Base-by-base conservation (phyloP, 2,797 vertebrate species). In the Enteromius radiatus region DNA sequence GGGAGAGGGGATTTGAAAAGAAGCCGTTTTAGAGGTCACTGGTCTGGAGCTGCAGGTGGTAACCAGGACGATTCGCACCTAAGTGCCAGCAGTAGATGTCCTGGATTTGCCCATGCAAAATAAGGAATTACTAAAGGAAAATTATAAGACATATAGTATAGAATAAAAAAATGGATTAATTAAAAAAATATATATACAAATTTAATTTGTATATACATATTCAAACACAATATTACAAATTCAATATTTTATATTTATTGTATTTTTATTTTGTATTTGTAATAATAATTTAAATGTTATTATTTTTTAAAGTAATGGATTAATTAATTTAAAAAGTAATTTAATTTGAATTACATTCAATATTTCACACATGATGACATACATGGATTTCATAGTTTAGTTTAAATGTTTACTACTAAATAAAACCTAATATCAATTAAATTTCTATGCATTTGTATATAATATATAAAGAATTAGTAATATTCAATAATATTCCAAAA, bases 11-110 rank as follows among this genome's bases (percentile, higher is more conserved):
- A 33, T 82, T 63, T 78, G 52, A 85, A 79, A 67, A 65, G 45
- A 83, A 56, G 49, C 56, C 8, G 63, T 84, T 87, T 88, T 90
- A 88, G 85, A 92, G 90, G 89, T 92, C 89, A 92, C 68, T 82
- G 65, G 77, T 78, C 81, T 75, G 59, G 78, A 85, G 83, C 87
- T 86, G 82, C 85, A 33, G 65, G 65, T 82, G 33, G 79, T 79
- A 84, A 84, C 52, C 82, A 82, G 36, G 4, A 41, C 1, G 8
- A 59, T 52, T 41, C 14, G 5, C 14, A 26, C 21, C 33, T 31
- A 4, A n/a, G 33, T 0, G 14, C 49, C 64, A 56, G 49, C 14
- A 38, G 33, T 38, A 31, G 6, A 3, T 2, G 7, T 41, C 28
- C 21, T 54, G 12, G 21, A 12, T 74, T 17, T 45, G 31, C 12